phyloP scores from a whole-genome alignment of 2,113 vertebrate genomes.

The Asarcornis scutulata region DNA sequence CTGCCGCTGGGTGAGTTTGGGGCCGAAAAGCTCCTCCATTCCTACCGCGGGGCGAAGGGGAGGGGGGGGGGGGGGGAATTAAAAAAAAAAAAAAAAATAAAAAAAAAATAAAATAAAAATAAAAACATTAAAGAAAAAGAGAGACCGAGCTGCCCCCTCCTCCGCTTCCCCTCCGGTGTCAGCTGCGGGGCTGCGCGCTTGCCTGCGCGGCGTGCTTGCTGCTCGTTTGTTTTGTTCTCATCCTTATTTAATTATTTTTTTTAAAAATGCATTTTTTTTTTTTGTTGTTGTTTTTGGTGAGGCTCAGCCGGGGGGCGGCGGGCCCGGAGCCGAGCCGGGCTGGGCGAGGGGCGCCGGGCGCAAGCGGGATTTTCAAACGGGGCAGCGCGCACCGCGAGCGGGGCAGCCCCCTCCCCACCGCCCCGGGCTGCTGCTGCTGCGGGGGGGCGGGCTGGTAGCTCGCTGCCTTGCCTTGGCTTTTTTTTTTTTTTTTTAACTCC shows the following conservation, averaged over 20 bases:
- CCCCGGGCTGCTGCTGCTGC: background rate
- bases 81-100: too few species aligned
- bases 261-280: too few species aligned
- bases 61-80: too few species aligned
- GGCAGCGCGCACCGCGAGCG: background rate
- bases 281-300: too few species aligned
- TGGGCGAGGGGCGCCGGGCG: background rate
- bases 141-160: background rate
- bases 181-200: too few species aligned
- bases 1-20: conserved; percentile 78
- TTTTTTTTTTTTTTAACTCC: background rate
- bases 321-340: background rate
- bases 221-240: too few species aligned
- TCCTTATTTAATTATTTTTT: background rate
- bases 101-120: background rate
- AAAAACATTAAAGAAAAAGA: too few species aligned
- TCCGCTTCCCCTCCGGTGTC: too few species aligned
- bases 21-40: background rate
- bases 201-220: too few species aligned
- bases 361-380: background rate
- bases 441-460: background rate
- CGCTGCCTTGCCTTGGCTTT: background rate
- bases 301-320: background rate
- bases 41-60: background rate
- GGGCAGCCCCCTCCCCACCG: background rate